These are phyloP conservation scores for Laothoe populi DNA, from an alignment of 2,888 invertebrate genomes.

Conservation along the genomic window DNA sequence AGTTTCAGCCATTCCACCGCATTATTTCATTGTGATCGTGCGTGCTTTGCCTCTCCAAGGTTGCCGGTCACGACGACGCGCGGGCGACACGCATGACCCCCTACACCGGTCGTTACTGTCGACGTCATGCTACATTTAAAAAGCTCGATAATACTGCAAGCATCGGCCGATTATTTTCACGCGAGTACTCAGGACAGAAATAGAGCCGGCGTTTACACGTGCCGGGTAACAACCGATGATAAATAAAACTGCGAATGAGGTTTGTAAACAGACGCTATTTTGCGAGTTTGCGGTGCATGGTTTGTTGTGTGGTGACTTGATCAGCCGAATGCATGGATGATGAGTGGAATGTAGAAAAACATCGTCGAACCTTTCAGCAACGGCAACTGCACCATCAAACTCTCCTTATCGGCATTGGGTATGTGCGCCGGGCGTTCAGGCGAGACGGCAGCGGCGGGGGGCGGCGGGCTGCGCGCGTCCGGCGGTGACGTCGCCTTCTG, in stretches of 20 bases:
- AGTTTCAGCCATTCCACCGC: conserved; percentile 44
- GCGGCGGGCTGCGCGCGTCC: conserved; percentile 74
- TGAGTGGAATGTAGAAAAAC: conserved; percentile 33
- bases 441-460: conserved; percentile 60
- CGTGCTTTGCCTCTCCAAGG: conserved; percentile 50
- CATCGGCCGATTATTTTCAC: conserved; percentile 32
- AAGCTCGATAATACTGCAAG: conserved; percentile 30
- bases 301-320: conserved; percentile 26
- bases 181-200: conserved; percentile 47
- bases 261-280: conserved; percentile 53
- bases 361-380: conserved; percentile 80
- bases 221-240: conserved; percentile 43
- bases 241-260: conserved; percentile 45
- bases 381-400: conserved; percentile 80
- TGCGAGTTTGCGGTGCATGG: conserved; percentile 26
- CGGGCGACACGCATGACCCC: conserved; percentile 46
- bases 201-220: conserved; percentile 51
- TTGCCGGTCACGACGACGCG: conserved; percentile 43
- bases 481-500: conserved; percentile 76
- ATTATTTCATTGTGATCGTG: conserved; percentile 43
- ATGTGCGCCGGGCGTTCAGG: conserved; percentile 62
- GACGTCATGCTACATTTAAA: conserved; percentile 40
- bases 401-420: conserved; percentile 71
- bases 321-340: conserved; percentile 32
- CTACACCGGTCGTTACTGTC: conserved; percentile 35